These are phyloP conservation scores for Aegotheles bennettii DNA, from an alignment of 2,113 vertebrate genomes.

Conservation along the genomic window DNA sequence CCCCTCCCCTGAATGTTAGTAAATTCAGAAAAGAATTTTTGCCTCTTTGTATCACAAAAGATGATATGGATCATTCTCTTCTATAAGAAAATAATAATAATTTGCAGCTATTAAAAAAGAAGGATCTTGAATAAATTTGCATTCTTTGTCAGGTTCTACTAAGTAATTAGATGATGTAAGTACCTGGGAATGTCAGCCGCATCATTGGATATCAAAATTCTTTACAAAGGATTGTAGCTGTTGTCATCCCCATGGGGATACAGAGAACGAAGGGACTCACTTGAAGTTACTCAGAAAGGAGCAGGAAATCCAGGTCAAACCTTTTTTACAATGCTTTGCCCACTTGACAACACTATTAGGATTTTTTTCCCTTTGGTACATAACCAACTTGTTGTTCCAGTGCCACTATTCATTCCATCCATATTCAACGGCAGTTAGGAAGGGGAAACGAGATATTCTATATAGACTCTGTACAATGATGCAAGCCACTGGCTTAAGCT, in stretches of 20 bases:
- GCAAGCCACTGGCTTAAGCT: background rate
- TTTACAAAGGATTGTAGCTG: background rate
- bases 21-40: background rate
- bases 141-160: background rate
- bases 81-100: background rate
- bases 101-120: background rate
- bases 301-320: background rate
- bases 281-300: background rate
- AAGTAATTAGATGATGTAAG: background rate
- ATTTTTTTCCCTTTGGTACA: background rate
- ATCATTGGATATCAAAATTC: background rate
- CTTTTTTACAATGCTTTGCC: background rate
- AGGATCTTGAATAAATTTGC: background rate
- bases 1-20: background rate
- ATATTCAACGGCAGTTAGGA: background rate
- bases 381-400: background rate
- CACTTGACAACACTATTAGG: background rate
- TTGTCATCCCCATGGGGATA: background rate
- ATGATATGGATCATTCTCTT: background rate
- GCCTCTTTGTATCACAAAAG: background rate
- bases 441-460: background rate
- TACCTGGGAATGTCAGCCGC: background rate
- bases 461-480: background rate
- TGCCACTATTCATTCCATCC: background rate
- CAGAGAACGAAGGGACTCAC: background rate